Evolutionary conservation across 2,113 vertebrate species (phyloP).

Genomic region (Labeo rohita): DNA sequence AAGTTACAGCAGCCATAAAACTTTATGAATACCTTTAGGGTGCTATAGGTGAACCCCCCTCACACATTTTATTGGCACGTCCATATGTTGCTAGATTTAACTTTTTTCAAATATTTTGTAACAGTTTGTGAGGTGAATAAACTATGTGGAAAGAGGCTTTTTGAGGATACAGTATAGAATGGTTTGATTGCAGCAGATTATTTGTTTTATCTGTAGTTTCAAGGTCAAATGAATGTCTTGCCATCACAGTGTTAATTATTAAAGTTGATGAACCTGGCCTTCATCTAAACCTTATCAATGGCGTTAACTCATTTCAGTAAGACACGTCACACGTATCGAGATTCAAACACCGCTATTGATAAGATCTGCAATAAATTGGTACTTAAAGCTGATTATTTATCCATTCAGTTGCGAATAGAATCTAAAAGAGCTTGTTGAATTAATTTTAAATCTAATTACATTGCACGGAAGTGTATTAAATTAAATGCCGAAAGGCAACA

Average conservation of each 20-base stretch:
- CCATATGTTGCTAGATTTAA: not conserved
- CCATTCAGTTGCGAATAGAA: not conserved
- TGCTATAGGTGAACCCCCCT: not conserved
- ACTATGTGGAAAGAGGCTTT: not conserved
- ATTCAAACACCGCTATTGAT: slow-evolving; percentile 35
- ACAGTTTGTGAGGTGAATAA: not conserved
- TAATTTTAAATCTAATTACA: not conserved
- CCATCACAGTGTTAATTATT: slow-evolving; percentile 59
- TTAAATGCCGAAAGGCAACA: not conserved
- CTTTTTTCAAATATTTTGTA: not conserved
- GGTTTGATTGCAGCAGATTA: not conserved
- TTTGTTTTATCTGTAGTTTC: slow-evolving; percentile 48
- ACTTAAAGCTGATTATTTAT: not conserved
- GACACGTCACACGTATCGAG: slow-evolving; percentile 14
- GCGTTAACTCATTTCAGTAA: slow-evolving; percentile 9
- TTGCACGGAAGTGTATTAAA: not conserved
- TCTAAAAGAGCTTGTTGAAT: not conserved
- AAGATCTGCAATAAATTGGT: not conserved
- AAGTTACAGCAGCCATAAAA: not conserved
- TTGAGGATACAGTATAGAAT: slow-evolving; percentile 4
- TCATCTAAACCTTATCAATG: slow-evolving; percentile 53
- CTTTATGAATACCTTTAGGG: not conserved
- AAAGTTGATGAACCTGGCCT: slow-evolving; percentile 54
- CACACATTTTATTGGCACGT: not conserved
- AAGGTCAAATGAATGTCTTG: slow-evolving; percentile 50